Evolutionary conservation across 2,797 vertebrate genomes (phyloP).

Genomic region (Crenuchus spilurus): DNA sequence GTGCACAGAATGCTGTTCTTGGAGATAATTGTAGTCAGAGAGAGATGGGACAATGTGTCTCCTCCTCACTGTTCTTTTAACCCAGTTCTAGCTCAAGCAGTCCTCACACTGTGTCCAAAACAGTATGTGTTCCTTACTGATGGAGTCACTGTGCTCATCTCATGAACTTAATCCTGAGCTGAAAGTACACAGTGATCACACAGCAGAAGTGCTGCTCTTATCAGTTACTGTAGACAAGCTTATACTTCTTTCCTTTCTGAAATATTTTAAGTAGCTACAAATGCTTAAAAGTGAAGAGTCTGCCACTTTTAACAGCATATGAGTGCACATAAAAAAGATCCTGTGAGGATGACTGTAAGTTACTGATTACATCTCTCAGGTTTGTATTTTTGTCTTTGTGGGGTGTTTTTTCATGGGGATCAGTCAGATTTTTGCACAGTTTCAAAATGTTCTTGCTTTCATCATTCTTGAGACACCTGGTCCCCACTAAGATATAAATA

Average conservation of each 20-base stretch:
- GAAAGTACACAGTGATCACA: slow-evolving; percentile 6
- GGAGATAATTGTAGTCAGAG: background rate
- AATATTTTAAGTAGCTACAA: background rate
- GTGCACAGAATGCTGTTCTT: slow-evolving; percentile 15
- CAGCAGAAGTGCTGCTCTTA: background rate
- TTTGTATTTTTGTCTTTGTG: background rate
- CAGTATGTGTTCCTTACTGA: background rate
- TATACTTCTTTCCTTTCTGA: background rate
- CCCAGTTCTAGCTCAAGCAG: background rate
- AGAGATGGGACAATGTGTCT: background rate
- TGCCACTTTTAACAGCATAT: background rate
- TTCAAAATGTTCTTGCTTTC: background rate
- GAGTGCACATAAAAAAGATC: background rate
- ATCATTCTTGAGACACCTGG: background rate
- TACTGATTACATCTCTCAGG: background rate
- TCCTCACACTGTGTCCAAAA: background rate
- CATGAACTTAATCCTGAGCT: background rate
- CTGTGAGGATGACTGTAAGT: background rate
- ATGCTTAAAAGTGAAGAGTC: background rate
- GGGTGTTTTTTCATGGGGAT: background rate
- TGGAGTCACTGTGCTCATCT: background rate
- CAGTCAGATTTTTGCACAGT: background rate
- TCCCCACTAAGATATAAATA: background rate
- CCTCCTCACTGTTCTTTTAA: background rate
- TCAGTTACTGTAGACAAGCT: background rate